Evolutionary conservation across 2,888 invertebrate genomes (phyloP), one percentile per base, ranked within the genome.

Genomic region (Drosophila barbarae): DNA sequence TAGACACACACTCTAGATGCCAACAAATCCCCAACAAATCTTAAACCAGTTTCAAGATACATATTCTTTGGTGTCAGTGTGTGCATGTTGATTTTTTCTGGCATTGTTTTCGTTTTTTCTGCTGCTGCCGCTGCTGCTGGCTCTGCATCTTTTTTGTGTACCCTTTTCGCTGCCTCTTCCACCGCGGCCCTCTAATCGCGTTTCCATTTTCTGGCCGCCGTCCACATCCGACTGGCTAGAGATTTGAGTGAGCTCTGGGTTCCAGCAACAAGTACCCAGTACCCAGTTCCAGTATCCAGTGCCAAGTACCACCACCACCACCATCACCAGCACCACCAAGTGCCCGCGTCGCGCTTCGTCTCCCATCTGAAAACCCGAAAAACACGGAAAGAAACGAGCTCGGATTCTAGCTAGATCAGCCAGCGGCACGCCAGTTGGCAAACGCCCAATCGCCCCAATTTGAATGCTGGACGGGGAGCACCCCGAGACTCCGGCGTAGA

Each of bases 21-120:
- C 60, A 68, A 51, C 80, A 83, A 79, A 68, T 68, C 68, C 79
- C 82, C 72, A 72, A 74, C 76, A 79, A 79, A 79, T 79, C 78
- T 82, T 78, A 79, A 79, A 79, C 79, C 79, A 79, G 79, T 79
- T 79, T 79, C 68, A 79, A 79, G 80, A 79, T 80, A 79, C 83
- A 82, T 83, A 79, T 79, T 79, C 79, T 69, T 56, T 73, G 50
- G 58, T 59, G 53, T 63, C 44, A 55, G 51, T 71, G 53, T 72
- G 59, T 69, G 63, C 63, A 61, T 69, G 61, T 69, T 60, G 57
- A 63, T 74, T 59, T 73, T 73, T 69, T 76, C 81, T 76, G 76
- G 77, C 72, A 81, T 72, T 72, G 76, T 79, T 75, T 79, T 78
- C 79, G 69, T 82, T 82, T 78, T 72, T 65, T 78, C 75, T 46